Evolutionary conservation across 2,113 vertebrate species (phyloP).

Genomic region (Nesogale talazaci): DNA sequence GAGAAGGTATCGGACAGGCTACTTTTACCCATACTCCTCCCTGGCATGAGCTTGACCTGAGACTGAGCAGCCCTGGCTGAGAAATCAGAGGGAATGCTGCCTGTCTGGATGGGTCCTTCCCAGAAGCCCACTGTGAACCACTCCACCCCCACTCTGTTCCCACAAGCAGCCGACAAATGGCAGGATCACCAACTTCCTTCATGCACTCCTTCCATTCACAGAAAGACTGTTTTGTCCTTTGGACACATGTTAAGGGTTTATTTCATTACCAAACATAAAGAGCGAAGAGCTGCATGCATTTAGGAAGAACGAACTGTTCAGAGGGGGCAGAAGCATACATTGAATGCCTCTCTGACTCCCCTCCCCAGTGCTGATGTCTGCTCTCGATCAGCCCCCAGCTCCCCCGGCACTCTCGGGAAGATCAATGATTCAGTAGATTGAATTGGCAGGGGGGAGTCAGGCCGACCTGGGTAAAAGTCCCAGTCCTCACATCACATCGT

Average conservation of each 20-base stretch:
- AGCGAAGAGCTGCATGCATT: not conserved
- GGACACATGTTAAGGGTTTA: slow-evolving; percentile 1
- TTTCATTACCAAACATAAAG: not conserved
- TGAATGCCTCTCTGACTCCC: fast-evolving
- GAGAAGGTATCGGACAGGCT: not conserved
- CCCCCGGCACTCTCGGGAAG: not conserved
- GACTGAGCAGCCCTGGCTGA: not conserved
- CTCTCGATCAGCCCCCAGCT: fast-evolving
- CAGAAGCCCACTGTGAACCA: not conserved
- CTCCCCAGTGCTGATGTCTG: not conserved
- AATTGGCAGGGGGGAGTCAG: not conserved
- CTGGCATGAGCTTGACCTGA: not conserved
- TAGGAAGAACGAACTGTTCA: not conserved
- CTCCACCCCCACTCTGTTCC: not conserved
- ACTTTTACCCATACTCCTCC: not conserved
- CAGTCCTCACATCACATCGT: too few relatives aligned
- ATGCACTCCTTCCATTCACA: not conserved
- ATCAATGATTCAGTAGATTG: fast-evolving
- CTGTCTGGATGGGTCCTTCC: not conserved
- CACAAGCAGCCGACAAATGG: not conserved
- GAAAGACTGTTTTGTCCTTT: not conserved
- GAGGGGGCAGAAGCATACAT: not conserved
- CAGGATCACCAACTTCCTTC: not conserved
- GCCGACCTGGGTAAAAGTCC: too few relatives aligned
- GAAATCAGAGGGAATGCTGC: not conserved